These are phyloP conservation scores for Arion vulgaris DNA, from an alignment of 1,140 invertebrate genomes.

Conservation along the genomic window DNA sequence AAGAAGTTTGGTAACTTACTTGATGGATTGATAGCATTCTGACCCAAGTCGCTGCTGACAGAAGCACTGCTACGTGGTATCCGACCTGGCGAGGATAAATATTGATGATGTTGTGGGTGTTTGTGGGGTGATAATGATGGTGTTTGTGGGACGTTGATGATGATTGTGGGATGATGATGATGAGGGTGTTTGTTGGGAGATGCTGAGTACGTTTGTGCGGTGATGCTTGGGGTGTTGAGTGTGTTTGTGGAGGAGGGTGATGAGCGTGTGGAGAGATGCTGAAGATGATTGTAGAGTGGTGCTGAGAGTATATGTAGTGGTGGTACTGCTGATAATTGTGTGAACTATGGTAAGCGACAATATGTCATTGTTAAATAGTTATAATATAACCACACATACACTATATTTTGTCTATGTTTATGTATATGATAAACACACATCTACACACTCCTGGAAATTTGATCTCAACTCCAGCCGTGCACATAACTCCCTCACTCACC, in stretches of 20 bases:
- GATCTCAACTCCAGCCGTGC: too few species aligned
- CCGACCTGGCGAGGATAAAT: conserved; percentile 44
- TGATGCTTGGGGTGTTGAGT: background rate
- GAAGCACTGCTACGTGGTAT: conserved; percentile 61
- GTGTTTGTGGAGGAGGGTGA: background rate
- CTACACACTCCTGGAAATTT: too few species aligned
- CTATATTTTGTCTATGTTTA: too few species aligned
- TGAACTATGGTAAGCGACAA: too few species aligned
- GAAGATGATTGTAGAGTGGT: background rate
- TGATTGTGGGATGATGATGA: background rate
- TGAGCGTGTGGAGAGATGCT: background rate
- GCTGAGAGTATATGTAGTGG: too few species aligned
- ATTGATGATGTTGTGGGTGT: background rate
- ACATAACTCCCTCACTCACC: too few species aligned
- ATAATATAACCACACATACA: too few species aligned
- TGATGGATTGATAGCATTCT: conserved; percentile 44
- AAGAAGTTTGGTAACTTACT: conserved; percentile 44
- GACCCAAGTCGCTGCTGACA: conserved; percentile 58
- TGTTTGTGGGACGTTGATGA: background rate
- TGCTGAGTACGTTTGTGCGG: background rate
- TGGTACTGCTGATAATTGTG: too few species aligned
- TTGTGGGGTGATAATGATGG: background rate
- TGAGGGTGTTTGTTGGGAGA: background rate
- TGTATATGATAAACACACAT: too few species aligned
- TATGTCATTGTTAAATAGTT: too few species aligned